Evolutionary conservation across 2,113 vertebrate genomes (phyloP), one percentile per base, ranked within the genome.

Genomic region (Rhea pennata): DNA sequence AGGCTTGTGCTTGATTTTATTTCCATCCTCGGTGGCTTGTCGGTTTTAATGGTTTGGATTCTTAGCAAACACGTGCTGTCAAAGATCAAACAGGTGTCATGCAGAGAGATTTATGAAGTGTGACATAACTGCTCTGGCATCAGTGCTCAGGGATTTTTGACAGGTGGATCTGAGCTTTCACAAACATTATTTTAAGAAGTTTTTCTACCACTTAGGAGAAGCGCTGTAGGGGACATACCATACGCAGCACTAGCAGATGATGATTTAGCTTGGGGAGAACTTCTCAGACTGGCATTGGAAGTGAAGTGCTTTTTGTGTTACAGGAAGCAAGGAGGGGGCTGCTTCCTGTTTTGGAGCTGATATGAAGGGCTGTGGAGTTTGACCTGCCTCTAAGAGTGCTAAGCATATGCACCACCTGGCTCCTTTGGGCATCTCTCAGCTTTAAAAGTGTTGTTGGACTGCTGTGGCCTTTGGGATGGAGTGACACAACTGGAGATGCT

Each of bases 381-480:
- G 64, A 7, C 39, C 39, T 29, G 39, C 39, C 10, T 33, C 16
- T 31, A 59, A 33, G 19, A 40, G 39, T 12, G 26, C 24, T 15
- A 15, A 15, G 24, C 27, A 27, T 6, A 17, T 23, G n/a, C n/a
- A 58, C 54, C 15, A 5, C 16, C 15, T 5, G 9, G 54, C 29
- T 31, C 56, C 56, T 31, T 31, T 31, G 56, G 62, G 69, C 73
- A 61, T 14, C 44, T 81, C 64, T 73, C 17, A 5, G 64, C 50
- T 75, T 56, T 0, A 1, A 20, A 11, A 50, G 78, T 4, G 0
- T 50, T 1, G 0, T 73, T 87, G 76, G 79, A 19, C 76, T 83
- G 12, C 80, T 3, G 4, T 31, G 36, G 39, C 48, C 20, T 16
- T 40, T 48, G 39, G 23, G 31, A 22, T 22, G 64, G 44, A 12